Conservation (phyloP, 2,797 vertebrate species). For the Alca torda region DNA sequence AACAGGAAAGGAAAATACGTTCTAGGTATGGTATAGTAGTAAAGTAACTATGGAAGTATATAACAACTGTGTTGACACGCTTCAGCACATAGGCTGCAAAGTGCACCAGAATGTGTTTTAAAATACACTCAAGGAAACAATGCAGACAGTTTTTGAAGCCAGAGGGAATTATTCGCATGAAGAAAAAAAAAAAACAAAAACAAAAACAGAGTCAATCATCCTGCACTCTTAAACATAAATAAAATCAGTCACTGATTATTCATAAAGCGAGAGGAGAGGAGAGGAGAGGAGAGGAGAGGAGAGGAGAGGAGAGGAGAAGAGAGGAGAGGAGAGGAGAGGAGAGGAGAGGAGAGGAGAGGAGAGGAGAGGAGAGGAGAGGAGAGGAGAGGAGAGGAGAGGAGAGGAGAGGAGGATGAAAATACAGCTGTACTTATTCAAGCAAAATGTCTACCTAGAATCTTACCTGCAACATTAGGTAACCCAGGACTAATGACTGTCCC, state of each 20-base stretch:
- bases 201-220: neutral
- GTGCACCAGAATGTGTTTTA: neutral
- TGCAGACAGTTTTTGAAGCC: neutral
- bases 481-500: neutral
- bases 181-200: neutral
- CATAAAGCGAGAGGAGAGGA: neutral
- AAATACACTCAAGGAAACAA: neutral
- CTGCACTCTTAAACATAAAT: neutral
- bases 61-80: neutral
- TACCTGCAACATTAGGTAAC: neutral
- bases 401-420: neutral
- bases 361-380: neutral
- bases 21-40: neutral
- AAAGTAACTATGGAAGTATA: neutral
- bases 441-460: neutral
- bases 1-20: neutral
- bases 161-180: neutral
- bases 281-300: neutral
- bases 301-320: neutral
- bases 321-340: neutral
- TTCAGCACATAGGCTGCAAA: neutral
- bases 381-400: too few relatives aligned
- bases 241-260: neutral
- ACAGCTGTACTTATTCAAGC: neutral
- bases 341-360: neutral